Base-by-base conservation (phyloP, 2,888 invertebrate genomes). In the Pseudococcus viburni region DNA sequence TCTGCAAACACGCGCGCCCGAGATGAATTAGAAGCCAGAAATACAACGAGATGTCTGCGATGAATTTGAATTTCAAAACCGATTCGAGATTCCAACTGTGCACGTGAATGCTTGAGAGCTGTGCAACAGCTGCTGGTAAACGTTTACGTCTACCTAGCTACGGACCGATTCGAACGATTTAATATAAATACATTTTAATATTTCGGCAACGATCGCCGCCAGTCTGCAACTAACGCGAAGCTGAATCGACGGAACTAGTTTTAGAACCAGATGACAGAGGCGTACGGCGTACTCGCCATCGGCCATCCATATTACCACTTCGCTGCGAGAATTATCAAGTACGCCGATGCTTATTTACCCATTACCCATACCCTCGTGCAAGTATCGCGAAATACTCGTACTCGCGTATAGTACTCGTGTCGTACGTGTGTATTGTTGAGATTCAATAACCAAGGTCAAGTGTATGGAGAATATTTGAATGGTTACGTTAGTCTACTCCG, bases 371-470 rank as follows among this genome's bases (percentile, higher is more conserved):
- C 19, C 59, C 6, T 19, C 33, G 26, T 6, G 26, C 33, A 73
- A 26, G 12, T 73, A 73, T 73, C 68, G 68, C 68, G 33, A 73
- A 73, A 73, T 73, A 73, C 64, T 22, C 64, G 26, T 33, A 33
- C 26, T 51, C 51, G 46, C 12, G 12, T 33, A 33, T 33, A 33
- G 26, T 33, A 33, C 51, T 51, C 51, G 51, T 51, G 51, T 17
- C 11, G 51, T 51, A 51, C 59, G n/a, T 19, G n/a, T 12, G 26
- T 33, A 73, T 73, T 73, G 68, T 73, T 33, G 15, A 33, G 26
- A 73, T 73, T 73, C 68, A 73, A 73, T 26, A 73, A 33, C 26
- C 68, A 73, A 73, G 68, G 68, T 73, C 68, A 73, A 73, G 68
- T 33, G 68, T 73, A 73, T 73, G 22, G 68, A 59, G 68, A 73